Evolutionary conservation across 2,888 invertebrate genomes (phyloP).

Genomic region (Diplolepis rosae): DNA sequence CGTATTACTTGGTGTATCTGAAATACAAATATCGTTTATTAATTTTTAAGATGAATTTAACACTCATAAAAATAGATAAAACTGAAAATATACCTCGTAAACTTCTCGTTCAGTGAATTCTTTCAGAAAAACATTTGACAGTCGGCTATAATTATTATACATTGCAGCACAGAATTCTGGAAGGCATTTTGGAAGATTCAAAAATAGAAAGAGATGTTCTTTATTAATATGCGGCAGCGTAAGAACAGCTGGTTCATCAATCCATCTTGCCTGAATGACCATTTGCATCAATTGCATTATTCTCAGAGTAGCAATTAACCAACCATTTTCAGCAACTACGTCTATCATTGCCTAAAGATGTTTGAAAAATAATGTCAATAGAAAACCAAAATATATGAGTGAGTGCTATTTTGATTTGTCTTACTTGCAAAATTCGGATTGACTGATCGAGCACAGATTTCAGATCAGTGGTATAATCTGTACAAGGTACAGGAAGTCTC

Average conservation of each 20-base stretch:
- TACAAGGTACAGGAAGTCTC: slow-evolving; percentile 86
- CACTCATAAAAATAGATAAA: background rate
- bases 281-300: slow-evolving; percentile 90
- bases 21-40: slow-evolving; percentile 28
- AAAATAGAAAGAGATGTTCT: slow-evolving; percentile 79
- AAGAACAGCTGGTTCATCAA: slow-evolving; percentile 83
- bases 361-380: slow-evolving; percentile 1
- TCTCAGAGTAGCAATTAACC: slow-evolving; percentile 87
- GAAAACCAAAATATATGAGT: slow-evolving; percentile 15
- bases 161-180: slow-evolving; percentile 78
- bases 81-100: slow-evolving; percentile 77
- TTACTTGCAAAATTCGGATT: slow-evolving; percentile 92
- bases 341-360: slow-evolving; percentile 96
- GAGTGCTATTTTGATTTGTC: slow-evolving; percentile 2
- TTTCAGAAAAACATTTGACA: slow-evolving; percentile 79
- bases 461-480: slow-evolving; percentile 96
- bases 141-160: slow-evolving; percentile 77
- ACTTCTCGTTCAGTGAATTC: slow-evolving; percentile 82
- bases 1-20: slow-evolving; percentile 67
- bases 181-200: slow-evolving; percentile 67
- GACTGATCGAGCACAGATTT: slow-evolving; percentile 98
- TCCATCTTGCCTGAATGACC: slow-evolving; percentile 93
- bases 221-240: slow-evolving; percentile 85
- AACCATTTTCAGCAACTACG: slow-evolving; percentile 91
- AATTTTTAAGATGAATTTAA: too few species aligned